phyloP scores from a whole-genome alignment of 2,113 vertebrate genomes.

The Python bivittatus region DNA sequence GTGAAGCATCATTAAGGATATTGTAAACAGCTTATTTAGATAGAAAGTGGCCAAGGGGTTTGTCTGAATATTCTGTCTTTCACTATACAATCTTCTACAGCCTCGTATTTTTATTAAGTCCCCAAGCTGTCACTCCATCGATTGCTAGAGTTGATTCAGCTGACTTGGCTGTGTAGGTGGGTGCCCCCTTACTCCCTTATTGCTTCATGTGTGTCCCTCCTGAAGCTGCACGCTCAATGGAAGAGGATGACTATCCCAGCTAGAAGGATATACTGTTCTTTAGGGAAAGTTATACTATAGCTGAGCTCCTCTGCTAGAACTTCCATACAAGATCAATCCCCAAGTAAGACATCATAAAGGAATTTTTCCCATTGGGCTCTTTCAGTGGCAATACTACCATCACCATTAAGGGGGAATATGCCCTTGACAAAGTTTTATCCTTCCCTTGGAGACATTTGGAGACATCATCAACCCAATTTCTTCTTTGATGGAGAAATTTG shows the following conservation, averaged over 20 bases:
- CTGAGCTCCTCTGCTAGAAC: neutral
- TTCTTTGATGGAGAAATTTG: neutral
- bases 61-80: neutral
- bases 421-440: neutral
- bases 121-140: neutral
- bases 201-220: neutral
- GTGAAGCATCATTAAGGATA: neutral
- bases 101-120: neutral
- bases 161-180: neutral
- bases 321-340: neutral
- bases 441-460: neutral
- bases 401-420: neutral
- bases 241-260: neutral
- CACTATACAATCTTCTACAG: neutral
- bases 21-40: neutral
- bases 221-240: neutral
- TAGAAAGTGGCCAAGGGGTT: neutral
- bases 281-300: neutral
- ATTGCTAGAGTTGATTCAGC: neutral
- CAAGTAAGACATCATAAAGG: neutral
- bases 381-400: neutral
- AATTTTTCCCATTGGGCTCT: neutral
- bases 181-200: neutral
- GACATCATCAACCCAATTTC: neutral
- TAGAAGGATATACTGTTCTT: neutral